Evolutionary conservation across 2,797 vertebrate species (phyloP).

Genomic region (Chanos chanos): DNA sequence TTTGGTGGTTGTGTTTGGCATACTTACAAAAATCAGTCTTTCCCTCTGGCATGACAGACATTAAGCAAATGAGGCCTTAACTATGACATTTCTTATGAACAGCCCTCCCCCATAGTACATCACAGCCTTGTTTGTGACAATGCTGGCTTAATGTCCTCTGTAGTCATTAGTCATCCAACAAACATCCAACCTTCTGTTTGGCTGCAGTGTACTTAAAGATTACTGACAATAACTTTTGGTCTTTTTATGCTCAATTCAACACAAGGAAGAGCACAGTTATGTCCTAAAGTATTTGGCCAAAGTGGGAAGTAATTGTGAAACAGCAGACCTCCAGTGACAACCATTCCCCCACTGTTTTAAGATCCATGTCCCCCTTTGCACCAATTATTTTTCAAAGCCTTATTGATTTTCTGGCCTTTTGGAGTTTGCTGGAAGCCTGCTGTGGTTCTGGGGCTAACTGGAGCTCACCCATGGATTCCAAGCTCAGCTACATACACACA

Average conservation of each 20-base stretch:
- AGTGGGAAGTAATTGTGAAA: conserved; percentile 1
- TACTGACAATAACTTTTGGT: too few relatives aligned
- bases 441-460: conserved; percentile 33
- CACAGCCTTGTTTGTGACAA: too few relatives aligned
- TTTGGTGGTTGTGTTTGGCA: neutral
- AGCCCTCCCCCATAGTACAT: neutral
- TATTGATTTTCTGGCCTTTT: conserved; percentile 7
- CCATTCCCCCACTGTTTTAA: neutral
- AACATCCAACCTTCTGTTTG: too few relatives aligned
- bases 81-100: neutral
- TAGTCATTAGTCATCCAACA: too few relatives aligned
- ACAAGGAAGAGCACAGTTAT: conserved; percentile 3
- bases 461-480: conserved; percentile 22
- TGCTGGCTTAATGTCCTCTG: too few relatives aligned
- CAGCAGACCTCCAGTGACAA: neutral
- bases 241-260: too few relatives aligned
- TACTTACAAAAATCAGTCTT: neutral
- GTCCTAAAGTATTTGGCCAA: neutral
- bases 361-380: conserved; percentile 19
- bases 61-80: too few relatives aligned
- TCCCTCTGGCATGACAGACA: too few relatives aligned
- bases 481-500: conserved; percentile 34
- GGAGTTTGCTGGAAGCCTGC: conserved; percentile 37
- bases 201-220: too few relatives aligned
- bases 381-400: conserved; percentile 21